Percentiles rank a stretch among this genome's conserved stretches.
phyloP scores from a whole-genome alignment of 2,113 vertebrate genomes.

The Carettochelys insculpta region DNA sequence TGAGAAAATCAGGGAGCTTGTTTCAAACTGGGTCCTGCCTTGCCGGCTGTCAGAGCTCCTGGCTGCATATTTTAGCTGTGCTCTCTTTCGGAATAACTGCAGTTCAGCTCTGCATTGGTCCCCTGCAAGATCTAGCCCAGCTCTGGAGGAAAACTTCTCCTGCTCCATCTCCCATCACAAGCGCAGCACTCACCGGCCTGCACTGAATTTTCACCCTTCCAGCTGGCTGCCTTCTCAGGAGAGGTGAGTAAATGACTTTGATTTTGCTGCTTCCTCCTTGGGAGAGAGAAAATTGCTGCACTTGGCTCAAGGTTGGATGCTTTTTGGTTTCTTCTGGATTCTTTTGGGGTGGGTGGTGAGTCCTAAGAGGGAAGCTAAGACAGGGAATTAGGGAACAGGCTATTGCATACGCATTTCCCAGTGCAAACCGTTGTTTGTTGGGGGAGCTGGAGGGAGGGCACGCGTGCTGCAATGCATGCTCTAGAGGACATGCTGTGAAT shows the following conservation, averaged over 20 bases:
- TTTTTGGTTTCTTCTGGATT: not conserved
- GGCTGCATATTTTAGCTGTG: not conserved
- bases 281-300: not conserved
- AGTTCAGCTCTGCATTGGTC: conserved; percentile 21
- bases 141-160: not conserved
- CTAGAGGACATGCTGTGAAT: not conserved
- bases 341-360: not conserved
- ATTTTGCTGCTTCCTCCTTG: not conserved
- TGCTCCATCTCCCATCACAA: too few relatives aligned
- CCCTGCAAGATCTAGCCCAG: not conserved
- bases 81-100: not conserved
- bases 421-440: not conserved
- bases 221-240: not conserved
- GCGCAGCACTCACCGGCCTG: not conserved
- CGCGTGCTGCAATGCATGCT: not conserved
- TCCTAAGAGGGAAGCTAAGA: not conserved
- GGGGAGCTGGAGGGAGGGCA: not conserved
- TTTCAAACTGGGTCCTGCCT: conserved; percentile 19
- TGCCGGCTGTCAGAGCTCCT: conserved; percentile 26
- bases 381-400: not conserved
- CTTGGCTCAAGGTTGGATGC: not conserved
- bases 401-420: not conserved
- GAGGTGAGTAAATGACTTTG: not conserved
- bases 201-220: not conserved
- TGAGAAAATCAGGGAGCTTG: not conserved